Evolutionary conservation across 2,113 vertebrate genomes (phyloP).

Genomic region (Prietella phreatophila): DNA sequence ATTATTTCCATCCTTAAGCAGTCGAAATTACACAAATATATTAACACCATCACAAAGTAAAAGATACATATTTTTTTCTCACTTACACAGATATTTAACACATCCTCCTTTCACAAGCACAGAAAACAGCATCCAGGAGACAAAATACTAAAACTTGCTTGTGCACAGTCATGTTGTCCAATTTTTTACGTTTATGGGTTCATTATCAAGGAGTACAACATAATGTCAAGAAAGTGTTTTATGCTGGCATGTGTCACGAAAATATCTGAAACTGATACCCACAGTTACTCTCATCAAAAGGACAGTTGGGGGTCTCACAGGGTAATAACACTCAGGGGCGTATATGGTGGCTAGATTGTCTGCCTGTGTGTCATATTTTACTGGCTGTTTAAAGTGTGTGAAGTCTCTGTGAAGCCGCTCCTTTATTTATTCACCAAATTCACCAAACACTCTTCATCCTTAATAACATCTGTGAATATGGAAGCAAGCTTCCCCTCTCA

Average conservation of each 20-base stretch:
- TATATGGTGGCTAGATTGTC: conserved; percentile 13
- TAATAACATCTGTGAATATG: conserved; percentile 36
- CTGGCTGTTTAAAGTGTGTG: conserved; percentile 23
- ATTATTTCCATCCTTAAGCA: not conserved
- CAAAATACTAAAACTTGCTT: conserved; percentile 6
- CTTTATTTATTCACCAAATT: conserved; percentile 42
- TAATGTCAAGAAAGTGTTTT: not conserved
- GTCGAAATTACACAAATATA: not conserved
- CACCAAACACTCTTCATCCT: conserved; percentile 32
- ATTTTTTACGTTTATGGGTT: conserved; percentile 1
- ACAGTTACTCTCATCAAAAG: not conserved
- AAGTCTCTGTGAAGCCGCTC: conserved; percentile 32
- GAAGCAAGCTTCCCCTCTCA: conserved; percentile 23
- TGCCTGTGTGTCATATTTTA: conserved; percentile 6
- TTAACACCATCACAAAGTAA: not conserved
- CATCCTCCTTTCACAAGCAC: conserved; percentile 14
- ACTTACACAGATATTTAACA: not conserved
- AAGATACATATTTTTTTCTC: not conserved
- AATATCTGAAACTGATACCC: not conserved
- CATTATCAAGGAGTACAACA: not conserved
- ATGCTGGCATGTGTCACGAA: not conserved
- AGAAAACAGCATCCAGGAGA: not conserved
- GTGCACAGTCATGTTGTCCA: not conserved
- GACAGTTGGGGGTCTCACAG: not conserved
- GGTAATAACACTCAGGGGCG: not conserved